These are phyloP conservation scores for Drosophila navojoa DNA, from an alignment of 1,140 invertebrate genomes.

Conservation along the genomic window DNA sequence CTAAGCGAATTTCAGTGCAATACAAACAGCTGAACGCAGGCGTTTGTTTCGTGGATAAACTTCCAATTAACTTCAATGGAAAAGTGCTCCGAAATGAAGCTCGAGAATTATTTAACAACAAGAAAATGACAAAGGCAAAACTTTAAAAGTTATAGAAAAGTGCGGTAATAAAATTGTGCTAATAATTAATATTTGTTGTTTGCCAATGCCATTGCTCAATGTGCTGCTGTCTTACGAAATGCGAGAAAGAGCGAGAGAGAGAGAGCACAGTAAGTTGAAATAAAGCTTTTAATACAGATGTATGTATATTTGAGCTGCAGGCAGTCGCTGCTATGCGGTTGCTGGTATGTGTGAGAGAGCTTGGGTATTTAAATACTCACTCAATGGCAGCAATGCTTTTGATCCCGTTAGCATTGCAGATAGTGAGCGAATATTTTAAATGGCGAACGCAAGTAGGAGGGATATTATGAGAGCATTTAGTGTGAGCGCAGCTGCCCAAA, in stretches of 20 bases:
- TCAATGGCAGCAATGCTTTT: background rate
- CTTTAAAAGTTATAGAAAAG: conserved; percentile 7
- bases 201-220: background rate
- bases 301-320: background rate
- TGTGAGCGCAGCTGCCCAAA: background rate
- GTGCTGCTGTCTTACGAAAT: background rate
- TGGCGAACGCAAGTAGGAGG: no score
- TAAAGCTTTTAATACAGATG: background rate
- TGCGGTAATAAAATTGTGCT: no score
- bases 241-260: background rate
- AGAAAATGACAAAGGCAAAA: conserved; percentile 1
- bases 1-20: conserved; percentile 71
- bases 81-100: conserved; percentile 86
- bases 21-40: conserved; percentile 85
- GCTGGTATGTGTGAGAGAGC: background rate
- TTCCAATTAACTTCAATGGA: conserved; percentile 87
- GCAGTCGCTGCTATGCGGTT: background rate
- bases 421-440: no score
- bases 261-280: background rate
- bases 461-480: background rate
- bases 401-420: background rate
- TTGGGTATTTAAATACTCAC: background rate
- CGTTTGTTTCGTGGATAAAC: conserved; percentile 85
- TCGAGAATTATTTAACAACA: conserved; percentile 55
- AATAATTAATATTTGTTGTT: background rate